Evolutionary conservation across 2,113 vertebrate species (phyloP).

Genomic region (Callithrix jacchus): DNA sequence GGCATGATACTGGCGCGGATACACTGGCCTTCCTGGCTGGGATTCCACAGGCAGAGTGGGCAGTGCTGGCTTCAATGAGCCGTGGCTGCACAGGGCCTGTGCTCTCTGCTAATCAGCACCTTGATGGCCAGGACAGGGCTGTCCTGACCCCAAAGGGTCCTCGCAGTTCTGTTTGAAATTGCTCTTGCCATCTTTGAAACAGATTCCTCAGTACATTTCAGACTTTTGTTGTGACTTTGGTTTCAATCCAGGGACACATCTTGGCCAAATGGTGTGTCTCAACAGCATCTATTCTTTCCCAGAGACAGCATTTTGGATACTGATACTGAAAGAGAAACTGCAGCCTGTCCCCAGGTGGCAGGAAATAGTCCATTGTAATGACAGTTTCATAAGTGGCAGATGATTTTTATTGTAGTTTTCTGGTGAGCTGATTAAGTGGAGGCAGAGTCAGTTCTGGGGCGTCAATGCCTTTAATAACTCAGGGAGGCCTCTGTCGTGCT

Average conservation of each 20-base stretch:
- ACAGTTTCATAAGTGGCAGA: not conserved
- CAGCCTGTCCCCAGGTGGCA: not conserved
- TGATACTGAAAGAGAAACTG: fast-evolving
- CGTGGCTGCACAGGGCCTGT: fast-evolving
- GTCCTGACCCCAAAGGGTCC: not conserved
- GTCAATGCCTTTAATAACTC: not conserved
- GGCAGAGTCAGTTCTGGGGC: not conserved
- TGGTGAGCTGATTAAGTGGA: not conserved
- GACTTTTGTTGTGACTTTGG: not conserved
- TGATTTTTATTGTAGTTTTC: not conserved
- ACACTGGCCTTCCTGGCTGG: not conserved
- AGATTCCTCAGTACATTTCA: not conserved
- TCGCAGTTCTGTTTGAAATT: too few species aligned
- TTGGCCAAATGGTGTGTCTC: not conserved
- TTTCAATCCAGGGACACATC: not conserved
- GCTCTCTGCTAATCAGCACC: fast-evolving
- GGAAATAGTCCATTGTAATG: not conserved
- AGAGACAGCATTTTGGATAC: fast-evolving
- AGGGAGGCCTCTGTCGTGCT: fast-evolving
- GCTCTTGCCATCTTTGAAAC: not conserved
- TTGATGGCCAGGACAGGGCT: fast-evolving
- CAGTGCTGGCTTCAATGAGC: fast-evolving
- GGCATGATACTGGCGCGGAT: fast-evolving
- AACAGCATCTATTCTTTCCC: not conserved
- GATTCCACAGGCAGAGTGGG: fast-evolving